Conservation (phyloP, 2,113 vertebrate genomes). For the Melospiza georgiana region DNA sequence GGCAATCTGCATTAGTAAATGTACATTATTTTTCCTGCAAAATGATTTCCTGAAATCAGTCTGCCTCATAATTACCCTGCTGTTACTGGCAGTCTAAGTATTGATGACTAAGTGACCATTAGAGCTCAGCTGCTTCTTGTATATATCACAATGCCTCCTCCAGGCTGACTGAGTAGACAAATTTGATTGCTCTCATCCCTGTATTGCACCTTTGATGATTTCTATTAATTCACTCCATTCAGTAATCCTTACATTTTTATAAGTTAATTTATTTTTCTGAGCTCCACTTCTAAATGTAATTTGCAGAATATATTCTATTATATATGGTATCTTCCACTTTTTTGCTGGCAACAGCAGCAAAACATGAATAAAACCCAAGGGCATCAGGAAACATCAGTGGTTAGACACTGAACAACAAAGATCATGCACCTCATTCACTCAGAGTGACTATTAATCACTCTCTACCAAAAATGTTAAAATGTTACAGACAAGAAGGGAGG, state of each 20-base stretch:
- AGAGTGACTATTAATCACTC: neutral
- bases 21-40: neutral
- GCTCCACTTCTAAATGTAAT: neutral
- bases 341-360: neutral
- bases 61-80: neutral
- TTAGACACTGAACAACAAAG: neutral
- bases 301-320: neutral
- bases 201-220: neutral
- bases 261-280: neutral
- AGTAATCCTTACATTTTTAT: constrained; percentile 2
- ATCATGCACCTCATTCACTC: neutral
- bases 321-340: neutral
- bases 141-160: neutral
- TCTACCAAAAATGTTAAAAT: neutral
- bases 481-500: neutral
- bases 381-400: neutral
- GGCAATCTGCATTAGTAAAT: neutral
- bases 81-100: neutral
- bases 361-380: constrained; percentile 5
- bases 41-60: constrained; percentile 7
- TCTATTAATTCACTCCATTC: neutral
- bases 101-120: constrained; percentile 21
- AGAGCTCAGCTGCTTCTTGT: constrained; percentile 7
- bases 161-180: neutral
- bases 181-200: constrained; percentile 9